Evolutionary conservation across 2,888 invertebrate genomes (phyloP).

Genomic region (Agriopis marginaria): DNA sequence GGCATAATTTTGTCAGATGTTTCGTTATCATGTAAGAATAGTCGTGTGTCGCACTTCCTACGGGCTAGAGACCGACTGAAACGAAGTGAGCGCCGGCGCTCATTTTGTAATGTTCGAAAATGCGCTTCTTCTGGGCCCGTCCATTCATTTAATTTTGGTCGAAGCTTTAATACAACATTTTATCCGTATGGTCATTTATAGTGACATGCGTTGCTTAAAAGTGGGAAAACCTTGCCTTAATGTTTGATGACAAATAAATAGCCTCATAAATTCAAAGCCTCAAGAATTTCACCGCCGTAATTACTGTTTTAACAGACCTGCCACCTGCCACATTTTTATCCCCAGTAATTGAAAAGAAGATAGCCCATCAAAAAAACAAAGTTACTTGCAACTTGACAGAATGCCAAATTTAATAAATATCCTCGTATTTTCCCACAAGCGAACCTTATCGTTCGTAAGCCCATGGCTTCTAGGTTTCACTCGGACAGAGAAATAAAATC

Average conservation of each 20-base stretch:
- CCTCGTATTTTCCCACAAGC: constrained; percentile 13
- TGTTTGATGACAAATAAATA: background rate
- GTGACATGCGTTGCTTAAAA: too few species aligned
- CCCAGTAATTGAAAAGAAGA: constrained; percentile 15
- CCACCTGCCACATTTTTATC: background rate
- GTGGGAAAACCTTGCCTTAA: too few species aligned
- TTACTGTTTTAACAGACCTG: background rate
- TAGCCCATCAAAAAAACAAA: constrained; percentile 18
- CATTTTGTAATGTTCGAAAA: too few species aligned
- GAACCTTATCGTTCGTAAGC: background rate
- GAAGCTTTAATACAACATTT: too few species aligned
- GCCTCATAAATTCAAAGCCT: background rate
- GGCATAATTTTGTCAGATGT: too few species aligned
- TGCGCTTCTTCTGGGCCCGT: too few species aligned
- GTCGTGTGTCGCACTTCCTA: too few species aligned
- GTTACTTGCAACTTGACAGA: constrained; percentile 19
- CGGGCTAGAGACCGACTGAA: too few species aligned
- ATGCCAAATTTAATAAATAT: background rate
- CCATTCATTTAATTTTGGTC: too few species aligned
- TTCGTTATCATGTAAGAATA: too few species aligned
- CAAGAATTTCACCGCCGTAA: background rate
- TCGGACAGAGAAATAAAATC: background rate
- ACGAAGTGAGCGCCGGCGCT: too few species aligned
- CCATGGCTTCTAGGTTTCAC: background rate
- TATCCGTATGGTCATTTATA: too few species aligned